These are phyloP conservation scores for Rhingia campestris DNA, from an alignment of 2,888 invertebrate genomes.

Conservation along the genomic window DNA sequence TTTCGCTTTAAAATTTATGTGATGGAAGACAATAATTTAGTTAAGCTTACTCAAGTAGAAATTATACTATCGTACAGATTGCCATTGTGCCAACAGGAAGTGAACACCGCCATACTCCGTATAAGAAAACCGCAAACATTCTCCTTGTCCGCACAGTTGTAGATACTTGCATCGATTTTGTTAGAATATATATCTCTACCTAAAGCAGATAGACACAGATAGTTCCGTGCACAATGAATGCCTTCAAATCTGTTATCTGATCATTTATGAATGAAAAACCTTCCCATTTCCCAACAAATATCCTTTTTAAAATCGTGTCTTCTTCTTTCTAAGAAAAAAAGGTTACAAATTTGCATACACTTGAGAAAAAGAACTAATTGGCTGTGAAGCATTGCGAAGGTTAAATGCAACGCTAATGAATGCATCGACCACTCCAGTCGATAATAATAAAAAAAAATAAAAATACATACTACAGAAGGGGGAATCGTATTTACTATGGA, in stretches of 20 bases:
- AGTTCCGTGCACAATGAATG: slow-evolving; percentile 27
- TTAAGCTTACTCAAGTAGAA: slow-evolving; percentile 57
- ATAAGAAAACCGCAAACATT: slow-evolving; percentile 26
- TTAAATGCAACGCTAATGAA: slow-evolving; percentile 66
- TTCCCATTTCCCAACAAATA: no score
- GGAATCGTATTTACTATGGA: slow-evolving; percentile 44
- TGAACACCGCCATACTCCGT: neutral
- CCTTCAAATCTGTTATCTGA: neutral
- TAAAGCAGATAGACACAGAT: slow-evolving; percentile 42
- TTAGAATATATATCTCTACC: neutral
- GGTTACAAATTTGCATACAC: slow-evolving; percentile 58
- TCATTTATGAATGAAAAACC: no score
- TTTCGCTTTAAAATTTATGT: slow-evolving; percentile 69
- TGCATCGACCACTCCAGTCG: slow-evolving; percentile 49
- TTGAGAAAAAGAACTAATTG: slow-evolving; percentile 63
- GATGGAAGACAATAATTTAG: slow-evolving; percentile 63
- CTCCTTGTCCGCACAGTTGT: slow-evolving; percentile 2
- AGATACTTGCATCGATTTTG: slow-evolving; percentile 31
- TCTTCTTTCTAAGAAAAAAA: slow-evolving; percentile 11
- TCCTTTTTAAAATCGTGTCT: neutral
- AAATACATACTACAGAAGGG: slow-evolving; percentile 14
- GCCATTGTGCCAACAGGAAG: slow-evolving; percentile 48
- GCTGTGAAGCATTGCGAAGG: slow-evolving; percentile 63
- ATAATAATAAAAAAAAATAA: no score
- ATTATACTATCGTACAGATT: slow-evolving; percentile 50